Evolutionary conservation across 2,113 vertebrate genomes (phyloP), one percentile per base, ranked within the genome.

Genomic region (Ursus arctos): DNA sequence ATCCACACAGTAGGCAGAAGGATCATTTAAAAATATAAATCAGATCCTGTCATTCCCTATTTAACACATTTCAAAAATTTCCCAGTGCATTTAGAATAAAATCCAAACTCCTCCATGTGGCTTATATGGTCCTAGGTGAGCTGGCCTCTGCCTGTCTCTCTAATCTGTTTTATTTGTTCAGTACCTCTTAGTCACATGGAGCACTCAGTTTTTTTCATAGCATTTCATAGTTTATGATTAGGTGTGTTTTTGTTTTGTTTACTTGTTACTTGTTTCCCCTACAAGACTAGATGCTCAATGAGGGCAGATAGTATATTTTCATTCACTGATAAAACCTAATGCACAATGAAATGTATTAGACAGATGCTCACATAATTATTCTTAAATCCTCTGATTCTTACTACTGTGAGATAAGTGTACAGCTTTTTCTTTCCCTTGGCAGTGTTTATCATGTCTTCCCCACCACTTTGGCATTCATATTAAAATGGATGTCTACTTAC

Each of bases 401-500:
- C 63, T 82, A 18, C 40, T 86, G 36, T 31, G 26, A 51, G 71
- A 4, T 4, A 92, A 21, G 2, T 57, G 9, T 26, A 16, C 36
- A 88, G 33, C 22, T 82, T 88, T 94, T 89, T 74, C 65, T 85
- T 92, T 84, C 59, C 61, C 24, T 53, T 49, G 36, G 33, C 49
- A 53, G 53, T 74, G 19, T 51, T 93, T 61, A 57, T 74, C 22
- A 76, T 57, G 43, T 77, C 28, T 49, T 72, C 6, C 47, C 59
- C 11, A 85, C 40, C 59, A 74, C 49, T 74, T 89, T 72, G n/a
- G 31, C 47, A 79, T 57, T 89, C 31, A 40, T 92, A 53, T 83
- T 36, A 94, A 90, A 76, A 92, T 94, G 63, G n/a, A n/a, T 71
- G 24, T 71, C 33, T 90, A 55, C 63, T 49, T 81, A 18, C 40